Base-by-base conservation (phyloP, 2,888 invertebrate genomes). In the Orthosia gothica region DNA sequence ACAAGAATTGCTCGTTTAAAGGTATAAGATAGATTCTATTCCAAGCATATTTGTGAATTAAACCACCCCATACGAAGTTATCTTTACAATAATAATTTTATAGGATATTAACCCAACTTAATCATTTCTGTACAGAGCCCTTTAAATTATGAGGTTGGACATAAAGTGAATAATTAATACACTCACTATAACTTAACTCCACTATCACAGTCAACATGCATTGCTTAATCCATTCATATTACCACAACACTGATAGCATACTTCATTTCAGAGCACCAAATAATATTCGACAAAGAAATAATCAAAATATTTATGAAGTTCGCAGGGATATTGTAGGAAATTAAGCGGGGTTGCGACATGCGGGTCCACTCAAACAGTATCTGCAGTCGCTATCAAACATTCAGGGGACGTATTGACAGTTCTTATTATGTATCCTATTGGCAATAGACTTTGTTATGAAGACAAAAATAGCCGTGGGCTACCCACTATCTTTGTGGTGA, bases 321-420 rank as follows among this genome's bases (percentile, higher is more conserved):
- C 26, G 54, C 66, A 79, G 74, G 80, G 90, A 91, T 92, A 91
- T 90, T 91, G 89, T 89, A 91, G 90, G 86, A 92, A 92, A 94
- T 94, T 92, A 93, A 92, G 92, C 88, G 83, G 86, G 87, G 88
- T 88, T 89, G 91, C 89, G 87, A 92, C 91, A 95, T 95, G 94
- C 95, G 95, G 95, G 95, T 91, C 91, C 92, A 92, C 91, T 93
- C 93, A 91, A 90, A 91, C 91, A 55, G 89, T 93, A 95, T 95
- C 95, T 93, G 91, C 90, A 91, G 90, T 91, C 91, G 90, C 92
- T 94, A 95, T 95, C 95, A 92, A 93, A 93, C 90, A 92, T 94
- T 92, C 90, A 91, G 92, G 50, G 93, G 91, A 88, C 86, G 85
- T 85, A 92, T 89, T 88, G 90, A 85, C 74, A 72, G 83, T 86